Evolutionary conservation across 2,888 invertebrate species (phyloP).

Genomic region (Icerya purchasi): DNA sequence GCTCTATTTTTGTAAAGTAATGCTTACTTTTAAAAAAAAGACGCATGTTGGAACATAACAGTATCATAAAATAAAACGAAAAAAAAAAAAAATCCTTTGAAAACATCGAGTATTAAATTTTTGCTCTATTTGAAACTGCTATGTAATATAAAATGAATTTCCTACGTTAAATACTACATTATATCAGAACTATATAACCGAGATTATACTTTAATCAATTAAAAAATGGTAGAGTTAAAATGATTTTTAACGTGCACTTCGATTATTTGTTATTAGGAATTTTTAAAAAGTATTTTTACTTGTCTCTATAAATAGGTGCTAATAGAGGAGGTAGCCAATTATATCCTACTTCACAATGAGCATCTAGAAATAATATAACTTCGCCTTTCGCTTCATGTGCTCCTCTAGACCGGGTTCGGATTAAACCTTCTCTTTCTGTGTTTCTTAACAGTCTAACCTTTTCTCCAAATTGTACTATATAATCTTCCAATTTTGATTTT

Average conservation of each 20-base stretch:
- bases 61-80: too few species aligned
- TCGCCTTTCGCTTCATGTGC: slow-evolving; percentile 81
- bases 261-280: neutral
- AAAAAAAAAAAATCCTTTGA: too few species aligned
- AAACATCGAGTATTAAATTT: too few species aligned
- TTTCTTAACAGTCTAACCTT: slow-evolving; percentile 81
- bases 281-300: slow-evolving; percentile 23
- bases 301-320: slow-evolving; percentile 75
- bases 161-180: neutral
- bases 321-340: slow-evolving; percentile 94
- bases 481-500: slow-evolving; percentile 59
- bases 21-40: too few species aligned
- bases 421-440: slow-evolving; percentile 72
- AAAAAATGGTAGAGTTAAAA: neutral
- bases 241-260: neutral
- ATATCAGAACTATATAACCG: neutral
- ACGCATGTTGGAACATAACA: too few species aligned
- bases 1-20: too few species aligned
- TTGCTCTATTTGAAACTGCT: too few species aligned
- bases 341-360: slow-evolving; percentile 89
- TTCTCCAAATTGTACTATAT: slow-evolving; percentile 63
- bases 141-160: neutral
- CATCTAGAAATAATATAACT: slow-evolving; percentile 91
- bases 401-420: slow-evolving; percentile 75
- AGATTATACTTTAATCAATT: neutral